Evolutionary conservation across 2,797 vertebrate species (phyloP).

Genomic region (Stomatorhinus walkeri): DNA sequence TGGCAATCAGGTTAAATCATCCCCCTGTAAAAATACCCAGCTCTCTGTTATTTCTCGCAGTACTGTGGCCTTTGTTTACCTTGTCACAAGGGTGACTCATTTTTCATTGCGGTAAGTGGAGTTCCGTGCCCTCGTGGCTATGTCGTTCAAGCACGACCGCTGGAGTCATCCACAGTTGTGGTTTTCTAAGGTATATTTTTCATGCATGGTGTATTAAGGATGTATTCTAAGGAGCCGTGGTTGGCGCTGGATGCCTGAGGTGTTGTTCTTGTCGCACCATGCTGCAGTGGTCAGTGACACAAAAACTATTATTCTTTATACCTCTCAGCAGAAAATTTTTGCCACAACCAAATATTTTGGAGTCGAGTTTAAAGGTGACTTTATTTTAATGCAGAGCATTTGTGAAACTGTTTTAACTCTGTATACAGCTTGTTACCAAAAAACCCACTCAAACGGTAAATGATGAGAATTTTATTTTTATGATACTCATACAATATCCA

Average conservation of each 20-base stretch:
- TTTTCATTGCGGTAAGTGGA: background rate
- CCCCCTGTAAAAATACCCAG: background rate
- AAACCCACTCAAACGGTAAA: background rate
- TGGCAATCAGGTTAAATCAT: background rate
- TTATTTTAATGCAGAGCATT: background rate
- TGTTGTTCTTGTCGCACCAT: background rate
- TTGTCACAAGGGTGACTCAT: background rate
- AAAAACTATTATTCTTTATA: background rate
- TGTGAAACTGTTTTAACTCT: background rate
- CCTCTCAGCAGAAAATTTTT: background rate
- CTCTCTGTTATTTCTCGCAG: background rate
- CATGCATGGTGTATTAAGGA: background rate
- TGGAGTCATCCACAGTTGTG: background rate
- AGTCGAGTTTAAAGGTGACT: background rate
- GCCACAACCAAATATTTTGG: background rate
- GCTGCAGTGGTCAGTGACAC: background rate
- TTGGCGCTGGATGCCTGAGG: background rate
- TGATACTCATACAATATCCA: background rate
- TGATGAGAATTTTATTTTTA: background rate
- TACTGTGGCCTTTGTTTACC: background rate
- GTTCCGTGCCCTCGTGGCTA: background rate
- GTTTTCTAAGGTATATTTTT: background rate
- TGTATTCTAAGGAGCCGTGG: background rate
- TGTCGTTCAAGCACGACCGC: background rate
- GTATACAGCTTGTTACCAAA: background rate